These are phyloP conservation scores for Neoniphon sammara DNA, from an alignment of 2,797 vertebrate genomes.

Conservation along the genomic window DNA sequence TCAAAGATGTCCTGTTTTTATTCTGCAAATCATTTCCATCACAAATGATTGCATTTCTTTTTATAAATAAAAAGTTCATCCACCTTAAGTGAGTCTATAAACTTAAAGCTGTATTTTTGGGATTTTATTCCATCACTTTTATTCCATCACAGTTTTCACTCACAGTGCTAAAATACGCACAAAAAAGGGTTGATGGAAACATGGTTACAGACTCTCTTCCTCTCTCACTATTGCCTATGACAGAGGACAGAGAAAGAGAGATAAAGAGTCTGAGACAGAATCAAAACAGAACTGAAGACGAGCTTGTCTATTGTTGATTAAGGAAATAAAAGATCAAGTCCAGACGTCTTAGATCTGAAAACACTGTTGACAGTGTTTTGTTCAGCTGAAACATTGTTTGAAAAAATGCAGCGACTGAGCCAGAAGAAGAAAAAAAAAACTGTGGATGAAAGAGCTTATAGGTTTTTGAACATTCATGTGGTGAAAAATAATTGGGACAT, in stretches of 20 bases:
- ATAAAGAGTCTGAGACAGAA: neutral
- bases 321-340: neutral
- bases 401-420: neutral
- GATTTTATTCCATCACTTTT: too few relatives aligned
- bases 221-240: neutral
- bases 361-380: constrained; percentile 8
- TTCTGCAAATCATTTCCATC: too few relatives aligned
- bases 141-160: too few relatives aligned
- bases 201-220: neutral
- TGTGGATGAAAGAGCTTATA: neutral
- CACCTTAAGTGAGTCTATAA: too few relatives aligned
- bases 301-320: constrained; percentile 10
- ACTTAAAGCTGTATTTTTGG: too few relatives aligned
- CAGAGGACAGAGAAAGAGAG: neutral
- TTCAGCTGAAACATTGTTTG: constrained; percentile 2
- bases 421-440: constrained; percentile 6
- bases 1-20: too few relatives aligned
- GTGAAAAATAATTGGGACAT: constrained; percentile 42
- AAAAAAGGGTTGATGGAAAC: too few relatives aligned
- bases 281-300: neutral
- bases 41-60: too few relatives aligned
- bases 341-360: constrained; percentile 15
- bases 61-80: too few relatives aligned
- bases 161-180: too few relatives aligned
- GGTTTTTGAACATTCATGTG: neutral